Evolutionary conservation across 2,888 invertebrate genomes (phyloP), one percentile per base, ranked within the genome.

Genomic region (Brenthis daphne): DNA sequence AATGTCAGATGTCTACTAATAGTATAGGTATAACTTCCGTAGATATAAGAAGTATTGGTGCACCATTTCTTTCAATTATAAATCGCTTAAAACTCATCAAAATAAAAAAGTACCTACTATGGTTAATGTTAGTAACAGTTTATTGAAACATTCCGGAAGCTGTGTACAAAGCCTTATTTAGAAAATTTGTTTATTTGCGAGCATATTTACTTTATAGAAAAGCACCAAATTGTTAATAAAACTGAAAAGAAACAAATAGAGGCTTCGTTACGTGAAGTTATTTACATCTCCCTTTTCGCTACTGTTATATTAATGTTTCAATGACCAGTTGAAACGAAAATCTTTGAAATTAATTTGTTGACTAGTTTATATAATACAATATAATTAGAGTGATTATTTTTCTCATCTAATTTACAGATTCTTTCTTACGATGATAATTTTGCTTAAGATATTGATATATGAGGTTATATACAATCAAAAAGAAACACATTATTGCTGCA

Each of bases 111-210:
- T 58, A 64, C n/a, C n/a, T n/a, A n/a, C 81, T 83, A 84, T 77
- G 84, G 85, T 86, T 89, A 88, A 81, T 84, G 90, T 92, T 92
- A 92, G 88, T 91, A 86, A 86, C 85, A 87, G 86, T 88, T 87
- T 85, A 89, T 83, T 91, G 90, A 86, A 92, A 92, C 92, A 92
- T 90, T 92, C 92, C 92, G 91, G 82, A 91, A 92, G 92, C 92
- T 92, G 90, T 92, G 82, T 92, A 92, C 92, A 92, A 92, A 91
- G 92, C 92, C 86, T 88, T 89, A 87, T 76, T 77, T 80, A 82
- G 81, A 83, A 80, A 83, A 83, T 87, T n/a, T n/a, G n/a, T n/a
- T n/a, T n/a, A n/a, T n/a, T n/a, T 86, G 86, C 89, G 82, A 87
- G 86, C 85, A 81, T 80, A 81, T 81, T 67, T 81, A 79, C 78